A percentile compares a stretch with the other conserved stretches of the same genome.
Evolutionary conservation across 1,140 invertebrate species (phyloP).

Genomic region (Sipha flava): DNA sequence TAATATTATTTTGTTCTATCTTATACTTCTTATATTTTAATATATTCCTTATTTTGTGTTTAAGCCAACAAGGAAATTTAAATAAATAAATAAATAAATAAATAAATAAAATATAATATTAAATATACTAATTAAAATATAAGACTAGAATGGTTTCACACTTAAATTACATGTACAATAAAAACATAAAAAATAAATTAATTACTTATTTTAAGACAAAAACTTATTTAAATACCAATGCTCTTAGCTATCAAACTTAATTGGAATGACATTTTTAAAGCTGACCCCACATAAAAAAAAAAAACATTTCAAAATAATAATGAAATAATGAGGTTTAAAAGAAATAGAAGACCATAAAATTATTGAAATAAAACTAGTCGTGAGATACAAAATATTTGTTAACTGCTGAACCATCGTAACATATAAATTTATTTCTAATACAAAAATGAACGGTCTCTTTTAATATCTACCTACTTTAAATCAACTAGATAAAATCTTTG

Average conservation of each 20-base stretch:
- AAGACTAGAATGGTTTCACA: conserved; percentile 25
- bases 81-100: too few relatives aligned
- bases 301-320: too few relatives aligned
- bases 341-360: too few relatives aligned
- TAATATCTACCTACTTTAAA: not conserved
- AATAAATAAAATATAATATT: not conserved
- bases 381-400: too few relatives aligned
- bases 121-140: conserved; percentile 9
- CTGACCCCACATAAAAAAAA: too few relatives aligned
- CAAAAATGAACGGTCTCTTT: not conserved
- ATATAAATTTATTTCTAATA: not conserved
- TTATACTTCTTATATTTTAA: too few relatives aligned
- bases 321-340: too few relatives aligned
- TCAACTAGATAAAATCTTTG: not conserved
- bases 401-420: too few relatives aligned
- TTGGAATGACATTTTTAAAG: not conserved
- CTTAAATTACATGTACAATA: not conserved
- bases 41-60: too few relatives aligned
- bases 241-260: not conserved
- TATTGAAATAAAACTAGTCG: too few relatives aligned
- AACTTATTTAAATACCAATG: not conserved
- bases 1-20: too few relatives aligned
- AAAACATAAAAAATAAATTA: not conserved
- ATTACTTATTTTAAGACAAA: not conserved
- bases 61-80: too few relatives aligned